Evolutionary conservation across 64 coral and sea anemone species (phyloP).

Genomic region (Pachyseris speciosa): DNA sequence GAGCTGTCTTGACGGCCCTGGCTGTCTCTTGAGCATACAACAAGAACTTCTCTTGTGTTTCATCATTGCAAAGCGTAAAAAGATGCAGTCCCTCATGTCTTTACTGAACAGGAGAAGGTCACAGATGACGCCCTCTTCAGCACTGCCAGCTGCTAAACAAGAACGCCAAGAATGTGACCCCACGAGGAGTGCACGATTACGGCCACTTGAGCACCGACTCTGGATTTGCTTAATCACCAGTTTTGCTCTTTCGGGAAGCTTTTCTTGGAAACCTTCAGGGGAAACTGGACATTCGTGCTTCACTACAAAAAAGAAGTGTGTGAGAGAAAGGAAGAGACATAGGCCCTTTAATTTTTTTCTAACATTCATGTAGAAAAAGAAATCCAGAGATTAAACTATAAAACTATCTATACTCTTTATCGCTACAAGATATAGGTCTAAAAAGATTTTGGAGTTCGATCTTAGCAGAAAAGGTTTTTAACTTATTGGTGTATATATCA

Average conservation of each 20-base stretch:
- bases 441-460: too few relatives aligned
- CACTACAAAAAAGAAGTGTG: background rate
- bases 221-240: background rate
- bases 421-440: too few relatives aligned
- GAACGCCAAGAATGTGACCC: background rate
- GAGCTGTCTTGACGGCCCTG: background rate
- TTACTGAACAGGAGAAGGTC: constrained; percentile 22
- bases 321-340: too few relatives aligned
- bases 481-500: too few relatives aligned
- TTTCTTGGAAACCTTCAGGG: background rate
- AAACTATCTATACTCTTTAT: too few relatives aligned
- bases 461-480: too few relatives aligned
- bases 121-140: background rate
- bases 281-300: background rate
- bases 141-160: background rate
- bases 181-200: background rate
- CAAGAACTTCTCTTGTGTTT: background rate
- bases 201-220: too few relatives aligned
- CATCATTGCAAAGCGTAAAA: background rate
- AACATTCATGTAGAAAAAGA: too few relatives aligned
- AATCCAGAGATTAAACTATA: too few relatives aligned
- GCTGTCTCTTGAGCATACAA: background rate
- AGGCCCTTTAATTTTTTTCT: too few relatives aligned
- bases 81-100: background rate
- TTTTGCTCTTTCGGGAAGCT: background rate